Conservation (phyloP, 2,797 vertebrate species). For the Vespertilio murinus region DNA sequence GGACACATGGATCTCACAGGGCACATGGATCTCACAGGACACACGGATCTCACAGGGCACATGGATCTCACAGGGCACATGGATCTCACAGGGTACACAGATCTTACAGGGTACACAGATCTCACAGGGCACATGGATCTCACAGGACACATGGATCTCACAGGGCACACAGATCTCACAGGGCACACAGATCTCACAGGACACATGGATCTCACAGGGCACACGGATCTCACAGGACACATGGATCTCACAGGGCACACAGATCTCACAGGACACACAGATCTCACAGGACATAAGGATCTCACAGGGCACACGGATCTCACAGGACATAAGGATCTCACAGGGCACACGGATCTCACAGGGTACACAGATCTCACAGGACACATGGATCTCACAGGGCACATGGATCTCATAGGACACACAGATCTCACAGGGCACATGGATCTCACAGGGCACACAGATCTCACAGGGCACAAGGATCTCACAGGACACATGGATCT, state of each 20-base stretch:
- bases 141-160: neutral
- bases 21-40: too few species aligned
- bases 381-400: rapidly evolving
- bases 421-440: rapidly evolving
- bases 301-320: rapidly evolving
- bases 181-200: too few species aligned
- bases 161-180: rapidly evolving
- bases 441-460: rapidly evolving
- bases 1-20: rapidly evolving
- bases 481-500: rapidly evolving
- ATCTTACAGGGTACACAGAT: neutral
- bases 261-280: too few species aligned
- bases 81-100: rapidly evolving
- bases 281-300: neutral
- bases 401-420: too few species aligned
- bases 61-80: rapidly evolving
- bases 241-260: rapidly evolving
- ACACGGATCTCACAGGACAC: too few species aligned
- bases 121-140: too few species aligned
- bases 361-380: rapidly evolving
- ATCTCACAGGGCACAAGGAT: rapidly evolving
- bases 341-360: rapidly evolving
- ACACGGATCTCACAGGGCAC: neutral
- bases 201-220: too few species aligned
- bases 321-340: rapidly evolving